Conservation (phyloP, 2,888 invertebrate genomes). For the Brachylomia viminalis region DNA sequence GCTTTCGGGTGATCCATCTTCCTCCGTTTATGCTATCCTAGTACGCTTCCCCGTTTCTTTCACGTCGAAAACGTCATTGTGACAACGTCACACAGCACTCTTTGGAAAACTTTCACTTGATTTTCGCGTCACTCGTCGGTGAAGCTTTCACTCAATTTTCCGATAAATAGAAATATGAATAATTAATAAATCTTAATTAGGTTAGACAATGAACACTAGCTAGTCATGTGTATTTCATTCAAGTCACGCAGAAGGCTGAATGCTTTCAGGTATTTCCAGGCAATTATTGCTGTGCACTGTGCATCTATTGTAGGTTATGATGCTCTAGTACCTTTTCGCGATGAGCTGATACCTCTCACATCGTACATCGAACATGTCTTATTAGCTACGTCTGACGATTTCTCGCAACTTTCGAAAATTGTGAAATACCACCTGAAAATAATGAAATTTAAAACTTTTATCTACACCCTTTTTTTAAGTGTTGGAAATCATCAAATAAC, state of each 20-base stretch:
- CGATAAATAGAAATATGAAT: background rate
- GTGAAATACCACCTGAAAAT: background rate
- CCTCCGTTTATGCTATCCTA: conserved; percentile 15
- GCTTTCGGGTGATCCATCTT: background rate
- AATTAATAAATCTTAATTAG: no score
- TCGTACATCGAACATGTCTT: background rate
- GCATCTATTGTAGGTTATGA: background rate
- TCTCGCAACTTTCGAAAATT: background rate
- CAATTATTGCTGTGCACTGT: background rate
- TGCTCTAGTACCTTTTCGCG: background rate
- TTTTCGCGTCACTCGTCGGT: background rate
- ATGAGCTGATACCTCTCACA: background rate
- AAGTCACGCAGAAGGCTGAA: background rate
- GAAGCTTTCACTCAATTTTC: background rate
- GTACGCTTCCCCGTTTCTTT: conserved; percentile 26
- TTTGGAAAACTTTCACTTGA: conserved; percentile 1
- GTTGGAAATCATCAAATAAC: no score
- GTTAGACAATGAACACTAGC: background rate
- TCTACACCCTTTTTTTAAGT: no score
- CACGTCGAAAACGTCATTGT: conserved; percentile 29
- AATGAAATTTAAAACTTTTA: background rate
- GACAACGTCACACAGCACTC: background rate
- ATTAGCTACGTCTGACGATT: background rate
- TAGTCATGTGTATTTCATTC: background rate
- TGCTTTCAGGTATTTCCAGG: background rate